Evolutionary conservation across 1,140 invertebrate species (phyloP).

Genomic region (Drosophila kohkoa): DNA sequence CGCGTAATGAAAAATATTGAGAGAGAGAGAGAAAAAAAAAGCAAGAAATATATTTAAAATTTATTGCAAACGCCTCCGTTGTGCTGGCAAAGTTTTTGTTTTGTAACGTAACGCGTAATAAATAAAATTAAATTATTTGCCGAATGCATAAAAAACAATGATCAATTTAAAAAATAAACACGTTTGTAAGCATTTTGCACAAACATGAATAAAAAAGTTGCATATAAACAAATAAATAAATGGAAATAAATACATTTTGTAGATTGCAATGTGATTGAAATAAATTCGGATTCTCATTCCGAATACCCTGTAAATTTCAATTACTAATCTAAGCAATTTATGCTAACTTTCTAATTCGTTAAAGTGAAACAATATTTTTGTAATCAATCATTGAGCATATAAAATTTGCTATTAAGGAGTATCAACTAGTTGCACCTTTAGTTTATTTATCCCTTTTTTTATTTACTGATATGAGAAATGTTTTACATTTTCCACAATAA

Average conservation of each 20-base stretch:
- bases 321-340: neutral
- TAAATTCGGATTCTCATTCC: neutral
- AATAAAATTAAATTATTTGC: constrained; percentile 81
- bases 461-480: constrained; percentile 53
- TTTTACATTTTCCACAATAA: constrained; percentile 73
- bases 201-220: constrained; percentile 45
- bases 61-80: constrained; percentile 54
- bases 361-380: neutral
- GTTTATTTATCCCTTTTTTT: neutral
- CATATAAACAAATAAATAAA: constrained; percentile 54
- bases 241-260: constrained; percentile 63
- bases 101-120: constrained; percentile 53
- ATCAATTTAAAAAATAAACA: constrained; percentile 81
- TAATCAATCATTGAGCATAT: neutral
- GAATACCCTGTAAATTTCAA: constrained; percentile 1
- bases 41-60: constrained; percentile 65
- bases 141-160: constrained; percentile 62
- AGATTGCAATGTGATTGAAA: constrained; percentile 66
- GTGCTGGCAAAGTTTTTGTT: constrained; percentile 30
- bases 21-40: constrained; percentile 5
- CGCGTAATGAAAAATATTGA: constrained; percentile 34
- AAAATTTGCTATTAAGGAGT: no score
- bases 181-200: constrained; percentile 67
- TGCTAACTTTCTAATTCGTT: neutral
- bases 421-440: neutral